Evolutionary conservation across 2,888 invertebrate species (phyloP), one percentile per base, ranked within the genome.

Genomic region (Dryobota labecula): DNA sequence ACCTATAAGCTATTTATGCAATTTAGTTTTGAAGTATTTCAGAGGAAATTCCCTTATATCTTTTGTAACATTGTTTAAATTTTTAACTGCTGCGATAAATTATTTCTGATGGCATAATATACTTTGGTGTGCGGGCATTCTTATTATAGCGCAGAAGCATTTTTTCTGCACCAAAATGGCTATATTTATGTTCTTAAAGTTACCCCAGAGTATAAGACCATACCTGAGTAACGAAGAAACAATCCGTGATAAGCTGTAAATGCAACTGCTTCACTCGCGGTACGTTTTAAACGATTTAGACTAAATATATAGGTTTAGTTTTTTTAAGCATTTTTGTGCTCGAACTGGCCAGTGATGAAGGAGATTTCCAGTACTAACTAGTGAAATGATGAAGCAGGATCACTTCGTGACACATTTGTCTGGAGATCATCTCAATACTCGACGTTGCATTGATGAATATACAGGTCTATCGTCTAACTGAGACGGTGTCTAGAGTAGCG

Each of bases 371-470:
- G 20, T 61, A 24, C 13, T 36, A 45, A 45, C 24, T 24, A 11
- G 18, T 36, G 15, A 27, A 15, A 20, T 27, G 47, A 36, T 33
- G 20, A 30, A 30, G 13, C 27, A 30, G 30, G n/a, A 30, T 63
- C 15, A 15, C 24, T 18, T 33, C 41, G n/a, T n/a, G 33, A 36
- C n/a, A 58, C 27, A 20, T 54, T 56, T 43, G 9, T 33, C 15
- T n/a, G n/a, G 6, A 27, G 30, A 30, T 45, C 15, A 18, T 47
- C 27, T 51, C 11, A 36, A 27, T 57, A 58, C 58, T 73, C 49
- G 56, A 38, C 45, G 49, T 49, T 68, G 61, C 38, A 13, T 56
- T 38, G n/a, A 27, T 62, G 49, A 15, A 33, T 30, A 9, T 61
- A 33, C 47, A 47, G 9, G n/a, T n/a, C 9, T 6, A 27, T 20